These are phyloP conservation scores for Arge pagana DNA, from an alignment of 2,888 invertebrate species.

Conservation along the genomic window DNA sequence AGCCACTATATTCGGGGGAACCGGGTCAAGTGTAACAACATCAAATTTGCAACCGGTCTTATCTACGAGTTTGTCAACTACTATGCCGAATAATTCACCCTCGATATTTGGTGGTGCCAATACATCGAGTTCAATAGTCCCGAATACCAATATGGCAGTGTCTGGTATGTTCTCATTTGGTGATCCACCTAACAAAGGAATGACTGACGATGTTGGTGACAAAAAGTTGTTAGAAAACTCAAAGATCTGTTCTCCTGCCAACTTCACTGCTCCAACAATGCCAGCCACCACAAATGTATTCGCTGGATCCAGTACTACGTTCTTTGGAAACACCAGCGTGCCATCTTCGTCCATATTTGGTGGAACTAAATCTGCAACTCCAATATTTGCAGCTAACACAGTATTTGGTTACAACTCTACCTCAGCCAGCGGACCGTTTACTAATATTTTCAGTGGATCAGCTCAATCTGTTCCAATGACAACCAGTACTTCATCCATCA, in stretches of 20 bases:
- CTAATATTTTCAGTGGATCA: neutral
- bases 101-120: neutral
- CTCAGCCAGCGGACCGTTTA: neutral
- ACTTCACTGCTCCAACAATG: slow-evolving; percentile 15
- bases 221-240: slow-evolving; percentile 33
- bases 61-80: neutral
- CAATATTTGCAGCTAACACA: slow-evolving; percentile 8
- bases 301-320: slow-evolving; percentile 26
- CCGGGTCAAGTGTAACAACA: too few species aligned
- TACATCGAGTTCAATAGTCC: neutral
- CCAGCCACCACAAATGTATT: slow-evolving; percentile 34
- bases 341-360: neutral
- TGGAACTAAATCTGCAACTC: neutral
- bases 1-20: neutral
- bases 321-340: slow-evolving; percentile 17
- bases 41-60: too few species aligned
- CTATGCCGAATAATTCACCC: neutral
- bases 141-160: neutral
- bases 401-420: neutral
- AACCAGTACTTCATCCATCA: neutral
- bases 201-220: slow-evolving; percentile 17
- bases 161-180: slow-evolving; percentile 24
- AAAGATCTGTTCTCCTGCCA: slow-evolving; percentile 40
- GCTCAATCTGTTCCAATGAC: neutral
- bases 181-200: slow-evolving; percentile 11